These are phyloP conservation scores for Lagenorhynchus albirostris DNA, from an alignment of 2,113 vertebrate genomes.

Conservation along the genomic window DNA sequence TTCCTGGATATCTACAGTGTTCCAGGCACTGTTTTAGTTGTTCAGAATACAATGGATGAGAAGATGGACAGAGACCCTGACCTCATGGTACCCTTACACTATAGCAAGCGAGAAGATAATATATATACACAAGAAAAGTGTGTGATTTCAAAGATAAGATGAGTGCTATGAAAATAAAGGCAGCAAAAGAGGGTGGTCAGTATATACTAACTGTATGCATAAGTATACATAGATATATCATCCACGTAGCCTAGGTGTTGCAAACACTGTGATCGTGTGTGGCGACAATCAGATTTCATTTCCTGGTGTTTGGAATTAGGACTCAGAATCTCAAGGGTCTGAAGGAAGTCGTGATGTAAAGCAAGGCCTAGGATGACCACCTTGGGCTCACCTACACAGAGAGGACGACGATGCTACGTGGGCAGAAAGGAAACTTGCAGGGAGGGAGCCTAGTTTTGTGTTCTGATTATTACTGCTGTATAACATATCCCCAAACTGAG, in stretches of 20 bases:
- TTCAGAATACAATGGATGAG: background rate
- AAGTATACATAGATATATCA: background rate
- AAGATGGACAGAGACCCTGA: background rate
- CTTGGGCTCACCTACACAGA: background rate
- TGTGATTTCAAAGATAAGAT: background rate
- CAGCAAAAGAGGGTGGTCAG: background rate
- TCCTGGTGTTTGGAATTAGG: background rate
- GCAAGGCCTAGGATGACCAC: background rate
- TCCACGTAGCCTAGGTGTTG: no score
- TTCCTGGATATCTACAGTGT: background rate
- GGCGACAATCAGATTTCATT: background rate
- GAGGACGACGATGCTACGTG: background rate
- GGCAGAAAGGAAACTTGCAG: background rate
- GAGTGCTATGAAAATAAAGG: background rate
- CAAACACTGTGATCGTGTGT: background rate
- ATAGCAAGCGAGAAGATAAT: background rate
- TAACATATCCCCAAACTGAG: background rate
- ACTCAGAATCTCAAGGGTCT: background rate
- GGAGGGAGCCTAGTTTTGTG: background rate
- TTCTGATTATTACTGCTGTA: background rate
- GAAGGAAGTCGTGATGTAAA: background rate
- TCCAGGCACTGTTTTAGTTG: background rate
- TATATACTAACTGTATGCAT: rapidly evolving
- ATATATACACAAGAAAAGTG: background rate
- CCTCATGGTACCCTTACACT: background rate